Percentiles rank a stretch among this genome's conserved stretches.
These are phyloP conservation scores for Dromiciops gliroides DNA, from an alignment of 2,113 vertebrate species.

Conservation along the genomic window DNA sequence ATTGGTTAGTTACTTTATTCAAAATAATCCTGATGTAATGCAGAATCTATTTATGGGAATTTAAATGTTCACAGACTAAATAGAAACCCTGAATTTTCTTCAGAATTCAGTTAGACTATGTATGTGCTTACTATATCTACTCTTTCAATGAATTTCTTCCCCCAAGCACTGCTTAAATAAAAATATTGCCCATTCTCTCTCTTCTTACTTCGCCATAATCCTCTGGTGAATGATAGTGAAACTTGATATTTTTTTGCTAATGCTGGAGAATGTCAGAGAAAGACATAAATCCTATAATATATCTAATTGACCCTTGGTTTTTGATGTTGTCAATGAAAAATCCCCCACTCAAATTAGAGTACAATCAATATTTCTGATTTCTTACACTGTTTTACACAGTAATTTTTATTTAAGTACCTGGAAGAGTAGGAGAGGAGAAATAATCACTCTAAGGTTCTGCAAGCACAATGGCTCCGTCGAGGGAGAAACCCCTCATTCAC, in stretches of 20 bases:
- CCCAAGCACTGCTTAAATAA: background rate
- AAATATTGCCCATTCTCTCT: background rate
- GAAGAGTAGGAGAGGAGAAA: no score
- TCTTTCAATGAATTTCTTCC: background rate
- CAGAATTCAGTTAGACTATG: background rate
- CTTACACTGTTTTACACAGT: no score
- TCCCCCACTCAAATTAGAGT: no score
- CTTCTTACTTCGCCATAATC: background rate
- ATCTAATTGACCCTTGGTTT: no score
- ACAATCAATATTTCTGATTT: no score
- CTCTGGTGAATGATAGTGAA: background rate
- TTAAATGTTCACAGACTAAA: background rate
- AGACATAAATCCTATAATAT: background rate
- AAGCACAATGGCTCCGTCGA: no score
- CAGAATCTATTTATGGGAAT: background rate
- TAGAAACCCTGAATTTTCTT: background rate
- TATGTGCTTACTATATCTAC: background rate
- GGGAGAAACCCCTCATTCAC: background rate
- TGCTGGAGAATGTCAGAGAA: background rate
- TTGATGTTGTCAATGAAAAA: no score
- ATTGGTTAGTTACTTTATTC: constrained; percentile 4
- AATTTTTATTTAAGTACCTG: no score
- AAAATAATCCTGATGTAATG: background rate
- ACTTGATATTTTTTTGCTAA: constrained; percentile 10
- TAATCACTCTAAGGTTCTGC: no score